Base-by-base conservation (phyloP, 2,797 vertebrate genomes). In the Smutsia gigantea region DNA sequence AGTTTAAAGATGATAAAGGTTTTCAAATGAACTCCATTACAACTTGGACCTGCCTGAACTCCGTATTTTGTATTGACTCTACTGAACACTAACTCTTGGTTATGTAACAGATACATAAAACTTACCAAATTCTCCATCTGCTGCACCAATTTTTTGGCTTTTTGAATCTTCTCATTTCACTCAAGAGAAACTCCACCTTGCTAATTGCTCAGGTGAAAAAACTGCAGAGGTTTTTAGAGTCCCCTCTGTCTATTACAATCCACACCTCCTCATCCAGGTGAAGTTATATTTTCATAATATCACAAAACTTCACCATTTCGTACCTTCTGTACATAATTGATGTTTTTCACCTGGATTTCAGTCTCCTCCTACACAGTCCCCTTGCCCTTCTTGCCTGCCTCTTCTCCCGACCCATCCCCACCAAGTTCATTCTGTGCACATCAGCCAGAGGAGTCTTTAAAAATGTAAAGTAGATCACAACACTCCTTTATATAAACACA, bases 321-420 rank as follows among this genome's bases (percentile, higher is more conserved):
- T 5, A 71, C 71, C 34, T 53, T 42, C n/a, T 34, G n/a, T n/a
- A 69, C 25, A 55, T 29, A 53, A 31, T 29, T 18, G 39, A 37
- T 37, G 14, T 18, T 64, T 64, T n/a, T 83, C 64, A 72, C 10
- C 15, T 63, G 7, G 64, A 53, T 63, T 79, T 71, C 7, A 2
- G 23, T 34, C 55, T 23, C 8, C 6, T 55, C 37, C 66, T 25
- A 64, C 11, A 12, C 64, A 4, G 18, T 31, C 78, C 51, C 49
- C 31, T 37, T 53, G 21, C 39, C 74, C 61, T 25, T 74, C 61
- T 27, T 51, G 8, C 46, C 61, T 31, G 8, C 23, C n/a, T 31
- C 11, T 6, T 8, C 23, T n/a, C 37, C 49, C 13, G 12, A 6
- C 7, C 2, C 12, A 1, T 8, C 17, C 4, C 3, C 5, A 5